Evolutionary conservation across 2,888 invertebrate species (phyloP).

Genomic region (Leptopterna dolabrata): DNA sequence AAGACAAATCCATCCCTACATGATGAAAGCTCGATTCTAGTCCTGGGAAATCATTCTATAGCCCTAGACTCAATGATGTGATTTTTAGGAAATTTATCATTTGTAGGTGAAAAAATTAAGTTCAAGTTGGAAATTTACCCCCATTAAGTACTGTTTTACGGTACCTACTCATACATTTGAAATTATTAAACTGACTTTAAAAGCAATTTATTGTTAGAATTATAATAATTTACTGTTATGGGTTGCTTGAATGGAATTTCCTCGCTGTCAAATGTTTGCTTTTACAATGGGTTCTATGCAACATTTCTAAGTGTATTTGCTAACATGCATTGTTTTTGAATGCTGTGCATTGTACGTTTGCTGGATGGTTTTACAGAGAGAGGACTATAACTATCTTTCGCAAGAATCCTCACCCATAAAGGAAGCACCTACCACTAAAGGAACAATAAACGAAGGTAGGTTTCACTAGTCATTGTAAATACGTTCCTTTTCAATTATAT

Average conservation of each 20-base stretch:
- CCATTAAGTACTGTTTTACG: too few relatives aligned
- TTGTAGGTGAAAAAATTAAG: too few relatives aligned
- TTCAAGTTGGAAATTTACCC: too few relatives aligned
- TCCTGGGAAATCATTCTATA: too few relatives aligned
- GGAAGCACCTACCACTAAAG: neutral
- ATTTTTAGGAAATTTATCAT: too few relatives aligned
- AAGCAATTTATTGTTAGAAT: too few relatives aligned
- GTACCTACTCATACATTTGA: too few relatives aligned
- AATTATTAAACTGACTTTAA: too few relatives aligned
- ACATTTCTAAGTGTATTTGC: neutral
- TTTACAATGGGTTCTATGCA: neutral
- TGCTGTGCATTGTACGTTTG: constrained; percentile 16
- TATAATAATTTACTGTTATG: neutral
- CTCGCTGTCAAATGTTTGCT: neutral
- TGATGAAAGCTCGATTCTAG: too few relatives aligned
- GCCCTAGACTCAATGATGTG: too few relatives aligned
- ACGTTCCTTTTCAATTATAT: too few relatives aligned
- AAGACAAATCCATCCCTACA: too few relatives aligned
- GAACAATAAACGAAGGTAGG: constrained; percentile 14
- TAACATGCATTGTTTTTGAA: constrained; percentile 18
- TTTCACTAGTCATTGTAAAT: neutral
- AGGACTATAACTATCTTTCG: constrained; percentile 37
- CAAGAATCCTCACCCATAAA: constrained; percentile 44
- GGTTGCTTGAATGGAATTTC: neutral
- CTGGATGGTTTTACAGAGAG: constrained; percentile 37